These are phyloP conservation scores for Lampris incognitus DNA, from an alignment of 2,113 vertebrate genomes.

Conservation along the genomic window DNA sequence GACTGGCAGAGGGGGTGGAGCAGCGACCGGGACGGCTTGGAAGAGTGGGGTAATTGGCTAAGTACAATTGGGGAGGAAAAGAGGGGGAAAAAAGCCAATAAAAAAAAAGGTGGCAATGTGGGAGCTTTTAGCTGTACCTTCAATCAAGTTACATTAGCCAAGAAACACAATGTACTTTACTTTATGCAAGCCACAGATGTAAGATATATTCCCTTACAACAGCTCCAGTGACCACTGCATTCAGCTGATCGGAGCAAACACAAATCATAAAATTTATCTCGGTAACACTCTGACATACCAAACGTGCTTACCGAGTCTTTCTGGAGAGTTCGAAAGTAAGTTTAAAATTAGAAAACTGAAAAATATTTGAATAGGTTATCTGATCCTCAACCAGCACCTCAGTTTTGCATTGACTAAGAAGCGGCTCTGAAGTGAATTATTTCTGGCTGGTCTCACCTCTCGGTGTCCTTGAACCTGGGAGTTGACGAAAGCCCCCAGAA, in stretches of 20 bases:
- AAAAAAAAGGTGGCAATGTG: no score
- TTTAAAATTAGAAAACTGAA: conserved; percentile 16
- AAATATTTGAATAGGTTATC: not conserved
- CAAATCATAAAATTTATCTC: conserved; percentile 15
- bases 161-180: conserved; percentile 6
- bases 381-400: not conserved
- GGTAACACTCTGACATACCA: conserved; percentile 5
- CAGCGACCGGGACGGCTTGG: no score
- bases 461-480: conserved; percentile 97
- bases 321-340: conserved; percentile 25
- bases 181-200: conserved; percentile 4
- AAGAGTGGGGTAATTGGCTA: no score
- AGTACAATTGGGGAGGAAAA: no score
- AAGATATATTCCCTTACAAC: conserved; percentile 1
- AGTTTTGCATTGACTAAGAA: not conserved
- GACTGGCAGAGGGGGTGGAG: no score
- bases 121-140: not conserved
- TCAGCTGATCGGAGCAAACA: conserved; percentile 15
- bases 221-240: no score
- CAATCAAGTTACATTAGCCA: not conserved
- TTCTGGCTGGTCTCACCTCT: conserved; percentile 84
- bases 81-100: no score
- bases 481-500: conserved; percentile 93
- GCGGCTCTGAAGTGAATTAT: conserved; percentile 7
- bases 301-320: conserved; percentile 26